phyloP scores from a whole-genome alignment of 2,888 invertebrate genomes.

The Strigamia maritima region DNA sequence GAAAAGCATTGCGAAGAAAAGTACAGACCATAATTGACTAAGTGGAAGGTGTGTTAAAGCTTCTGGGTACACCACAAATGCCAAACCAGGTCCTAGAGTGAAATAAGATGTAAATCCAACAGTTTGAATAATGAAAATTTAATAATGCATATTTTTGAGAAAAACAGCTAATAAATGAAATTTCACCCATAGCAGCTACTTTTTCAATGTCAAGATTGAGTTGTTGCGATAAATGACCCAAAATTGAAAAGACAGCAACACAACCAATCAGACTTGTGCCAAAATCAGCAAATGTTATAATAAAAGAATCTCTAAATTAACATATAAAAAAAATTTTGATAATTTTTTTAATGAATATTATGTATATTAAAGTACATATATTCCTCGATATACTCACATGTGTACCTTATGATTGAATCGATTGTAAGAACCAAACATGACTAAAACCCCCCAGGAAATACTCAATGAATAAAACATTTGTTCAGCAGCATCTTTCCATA shows the following conservation, averaged over 20 bases:
- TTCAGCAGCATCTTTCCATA: constrained; percentile 79
- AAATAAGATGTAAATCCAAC: background rate
- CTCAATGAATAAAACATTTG: constrained; percentile 81
- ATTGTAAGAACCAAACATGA: constrained; percentile 66
- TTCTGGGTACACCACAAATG: constrained; percentile 74
- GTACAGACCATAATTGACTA: constrained; percentile 55
- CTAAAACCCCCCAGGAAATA: constrained; percentile 71
- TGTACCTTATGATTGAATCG: constrained; percentile 55
- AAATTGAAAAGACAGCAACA: constrained; percentile 72
- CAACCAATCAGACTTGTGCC: constrained; percentile 74
- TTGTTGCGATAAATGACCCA: constrained; percentile 62
- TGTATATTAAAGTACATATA: background rate
- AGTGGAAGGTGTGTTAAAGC: constrained; percentile 68
- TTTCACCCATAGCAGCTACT: constrained; percentile 51
- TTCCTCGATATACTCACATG: background rate
- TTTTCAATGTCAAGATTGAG: constrained; percentile 49
- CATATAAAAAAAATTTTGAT: background rate
- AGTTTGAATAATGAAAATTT: background rate
- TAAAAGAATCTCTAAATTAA: constrained; percentile 61
- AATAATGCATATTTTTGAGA: too few species aligned
- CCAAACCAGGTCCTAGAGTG: constrained; percentile 66
- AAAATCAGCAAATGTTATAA: constrained; percentile 68
- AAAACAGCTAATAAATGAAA: too few species aligned
- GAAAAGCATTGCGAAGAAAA: constrained; percentile 47
- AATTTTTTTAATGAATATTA: too few species aligned